Evolutionary conservation across 1,140 invertebrate species (phyloP), one percentile per base, ranked within the genome.

Genomic region (Eufriesea mexicana): DNA sequence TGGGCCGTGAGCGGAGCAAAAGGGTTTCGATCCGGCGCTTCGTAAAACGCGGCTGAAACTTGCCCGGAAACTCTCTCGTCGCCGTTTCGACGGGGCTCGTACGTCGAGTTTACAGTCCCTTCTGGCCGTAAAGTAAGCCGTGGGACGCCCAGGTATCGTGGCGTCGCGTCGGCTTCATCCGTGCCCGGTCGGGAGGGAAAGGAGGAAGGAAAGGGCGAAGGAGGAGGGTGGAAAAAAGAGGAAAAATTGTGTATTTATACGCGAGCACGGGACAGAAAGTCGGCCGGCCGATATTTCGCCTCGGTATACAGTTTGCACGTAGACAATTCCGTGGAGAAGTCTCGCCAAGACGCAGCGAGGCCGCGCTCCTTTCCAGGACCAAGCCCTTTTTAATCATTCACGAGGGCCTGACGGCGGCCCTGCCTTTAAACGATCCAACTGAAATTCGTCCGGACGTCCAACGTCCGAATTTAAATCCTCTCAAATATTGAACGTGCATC

Each of bases 391-490:
- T 92, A 93, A 93, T 93, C 87, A 93, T 93, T 93, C 91, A 93
- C 84, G 87, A 92, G 89, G 88, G 81, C 88, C 91, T 90, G 92
- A 91, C 91, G 91, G 89, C 89, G 89, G 86, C 86, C 82, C 86
- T 86, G 80, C 89, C 92, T 93, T 93, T 93, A 93, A 93, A 93
- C 90, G 92, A 85, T 91, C 89, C 90, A 80, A 88, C 89, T 89
- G 91, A 93, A 93, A 93, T 93, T 93, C 92, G 92, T 93, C 91
- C 86, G 91, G 92, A 93, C 92, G 89, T 91, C 89, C 89, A 89
- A 86, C 89, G 90, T 91, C 89, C 91, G 91, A 93, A 93, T 93
- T 93, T 93, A 93, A 93, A 93, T 93, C 93, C 92, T 90, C 90
- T 93, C 90, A 92, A 93, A 93, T 93, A 93, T 93, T 93, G 90